phyloP scores from a whole-genome alignment of 2,888 invertebrate genomes.

The Lypha dubia region DNA sequence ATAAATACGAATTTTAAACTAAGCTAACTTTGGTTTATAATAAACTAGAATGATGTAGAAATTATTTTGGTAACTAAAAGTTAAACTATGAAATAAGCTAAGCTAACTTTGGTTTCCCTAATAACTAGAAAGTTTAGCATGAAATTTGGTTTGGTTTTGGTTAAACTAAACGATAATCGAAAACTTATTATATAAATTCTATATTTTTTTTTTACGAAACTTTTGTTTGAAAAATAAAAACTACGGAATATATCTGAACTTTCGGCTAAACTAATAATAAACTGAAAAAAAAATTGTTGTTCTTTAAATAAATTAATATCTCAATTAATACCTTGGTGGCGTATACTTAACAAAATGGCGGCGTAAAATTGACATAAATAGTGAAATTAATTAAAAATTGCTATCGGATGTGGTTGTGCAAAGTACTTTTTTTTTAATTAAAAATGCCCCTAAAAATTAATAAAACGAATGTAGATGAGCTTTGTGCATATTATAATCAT shows the following conservation, averaged over 20 bases:
- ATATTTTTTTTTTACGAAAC: neutral
- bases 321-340: neutral
- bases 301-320: no score
- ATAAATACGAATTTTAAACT: conserved; percentile 6
- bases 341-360: no score
- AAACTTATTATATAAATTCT: neutral
- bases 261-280: no score
- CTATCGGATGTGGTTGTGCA: no score
- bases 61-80: neutral
- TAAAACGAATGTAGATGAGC: conserved; percentile 18
- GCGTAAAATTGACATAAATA: no score
- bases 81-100: conserved; percentile 38
- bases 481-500: conserved; percentile 63
- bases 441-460: conserved; percentile 33
- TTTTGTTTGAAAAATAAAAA: neutral
- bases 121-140: conserved; percentile 37
- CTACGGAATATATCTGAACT: neutral
- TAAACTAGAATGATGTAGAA: conserved; percentile 38
- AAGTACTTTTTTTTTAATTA: no score
- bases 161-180: conserved; percentile 25
- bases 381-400: no score
- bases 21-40: conserved; percentile 46
- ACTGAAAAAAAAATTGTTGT: no score
- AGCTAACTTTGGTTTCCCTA: conserved; percentile 65
- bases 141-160: conserved; percentile 20